These are phyloP conservation scores for Chelonoidis abingdonii DNA, from an alignment of 2,113 vertebrate genomes.

Conservation along the genomic window DNA sequence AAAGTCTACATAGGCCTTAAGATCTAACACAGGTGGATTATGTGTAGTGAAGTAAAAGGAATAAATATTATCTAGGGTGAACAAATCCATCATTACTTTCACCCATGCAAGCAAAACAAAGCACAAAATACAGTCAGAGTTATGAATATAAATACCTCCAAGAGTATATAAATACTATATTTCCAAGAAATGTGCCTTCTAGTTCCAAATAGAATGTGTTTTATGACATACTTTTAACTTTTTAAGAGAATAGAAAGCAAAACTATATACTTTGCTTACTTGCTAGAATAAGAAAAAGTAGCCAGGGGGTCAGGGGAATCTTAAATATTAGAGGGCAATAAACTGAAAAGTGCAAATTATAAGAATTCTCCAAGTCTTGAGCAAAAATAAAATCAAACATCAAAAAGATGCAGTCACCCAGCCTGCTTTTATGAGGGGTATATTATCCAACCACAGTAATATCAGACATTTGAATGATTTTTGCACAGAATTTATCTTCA, in stretches of 20 bases:
- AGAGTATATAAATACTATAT: slow-evolving; percentile 40
- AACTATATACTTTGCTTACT: neutral
- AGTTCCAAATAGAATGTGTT: slow-evolving; percentile 14
- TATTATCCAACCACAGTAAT: neutral
- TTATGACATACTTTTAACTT: neutral
- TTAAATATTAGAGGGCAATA: neutral
- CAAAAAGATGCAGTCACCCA: neutral
- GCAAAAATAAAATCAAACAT: neutral
- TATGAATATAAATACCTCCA: slow-evolving; percentile 68
- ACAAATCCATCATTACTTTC: slow-evolving; percentile 75
- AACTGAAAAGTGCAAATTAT: neutral
- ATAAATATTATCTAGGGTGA: slow-evolving; percentile 83
- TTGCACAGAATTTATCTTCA: neutral
- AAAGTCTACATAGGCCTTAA: slow-evolving; percentile 78
- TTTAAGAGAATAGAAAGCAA: slow-evolving; percentile 26
- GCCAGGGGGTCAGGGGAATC: neutral
- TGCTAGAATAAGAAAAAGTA: neutral
- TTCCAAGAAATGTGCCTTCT: slow-evolving; percentile 4
- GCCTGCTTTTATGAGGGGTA: neutral
- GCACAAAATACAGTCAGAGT: slow-evolving; percentile 45
- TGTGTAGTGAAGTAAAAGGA: slow-evolving; percentile 83
- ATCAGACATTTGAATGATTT: neutral
- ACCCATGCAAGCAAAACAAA: slow-evolving; percentile 71
- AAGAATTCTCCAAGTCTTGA: neutral
- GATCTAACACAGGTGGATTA: slow-evolving; percentile 84